These are phyloP conservation scores for Phrynosoma blainvillii DNA, from an alignment of 2,113 vertebrate species.

Conservation along the genomic window DNA sequence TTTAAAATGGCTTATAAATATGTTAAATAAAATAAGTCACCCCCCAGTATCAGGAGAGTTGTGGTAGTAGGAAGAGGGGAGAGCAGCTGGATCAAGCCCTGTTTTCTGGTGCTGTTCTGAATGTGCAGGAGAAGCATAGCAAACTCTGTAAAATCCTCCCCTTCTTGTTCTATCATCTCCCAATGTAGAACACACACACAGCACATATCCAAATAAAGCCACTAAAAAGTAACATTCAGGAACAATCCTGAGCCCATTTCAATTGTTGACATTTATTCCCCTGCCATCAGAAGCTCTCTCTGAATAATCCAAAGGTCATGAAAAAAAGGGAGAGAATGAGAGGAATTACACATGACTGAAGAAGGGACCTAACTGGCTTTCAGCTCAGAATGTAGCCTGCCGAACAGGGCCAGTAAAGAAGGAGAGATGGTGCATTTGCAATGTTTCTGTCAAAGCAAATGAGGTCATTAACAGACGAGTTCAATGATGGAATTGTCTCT, in stretches of 20 bases:
- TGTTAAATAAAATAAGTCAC: not conserved
- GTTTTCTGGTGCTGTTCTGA: not conserved
- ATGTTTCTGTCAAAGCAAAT: slow-evolving; percentile 81
- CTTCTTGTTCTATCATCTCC: not conserved
- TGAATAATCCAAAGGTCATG: not conserved
- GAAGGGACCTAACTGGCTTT: slow-evolving; percentile 60
- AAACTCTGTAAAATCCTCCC: not conserved
- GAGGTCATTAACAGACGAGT: slow-evolving; percentile 82
- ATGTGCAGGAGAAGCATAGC: not conserved
- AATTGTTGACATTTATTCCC: slow-evolving; percentile 32
- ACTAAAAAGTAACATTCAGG: not conserved
- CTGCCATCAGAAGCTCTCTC: slow-evolving; percentile 37
- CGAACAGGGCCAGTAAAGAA: slow-evolving; percentile 57
- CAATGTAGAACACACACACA: not conserved
- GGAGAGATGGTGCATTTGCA: slow-evolving; percentile 61
- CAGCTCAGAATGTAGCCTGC: slow-evolving; percentile 51
- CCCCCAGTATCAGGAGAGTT: not conserved
- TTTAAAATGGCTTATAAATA: not conserved
- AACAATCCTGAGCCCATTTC: not conserved
- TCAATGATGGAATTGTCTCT: slow-evolving; percentile 80
- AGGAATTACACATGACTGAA: not conserved
- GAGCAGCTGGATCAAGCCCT: not conserved
- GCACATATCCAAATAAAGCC: slow-evolving; percentile 6
- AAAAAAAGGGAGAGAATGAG: slow-evolving; percentile 39
- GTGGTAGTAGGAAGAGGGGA: not conserved